These are phyloP conservation scores for Drosophila fuyamai DNA, from an alignment of 1,140 invertebrate species.

Conservation along the genomic window DNA sequence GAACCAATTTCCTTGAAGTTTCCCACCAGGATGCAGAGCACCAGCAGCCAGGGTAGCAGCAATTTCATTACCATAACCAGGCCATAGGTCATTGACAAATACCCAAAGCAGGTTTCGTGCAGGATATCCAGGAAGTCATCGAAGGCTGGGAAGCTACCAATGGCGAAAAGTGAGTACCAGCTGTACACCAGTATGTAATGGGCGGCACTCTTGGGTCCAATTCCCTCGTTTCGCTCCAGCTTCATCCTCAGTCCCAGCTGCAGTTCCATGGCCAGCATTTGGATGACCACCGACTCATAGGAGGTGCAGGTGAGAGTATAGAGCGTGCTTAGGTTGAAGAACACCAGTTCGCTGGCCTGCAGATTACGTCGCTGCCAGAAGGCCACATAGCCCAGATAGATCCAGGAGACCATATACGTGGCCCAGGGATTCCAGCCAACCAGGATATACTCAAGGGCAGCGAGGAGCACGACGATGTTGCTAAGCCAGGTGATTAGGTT, in stretches of 20 bases:
- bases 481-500: slow-evolving; percentile 10
- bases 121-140: slow-evolving; percentile 11
- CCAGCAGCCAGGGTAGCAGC: slow-evolving; percentile 34
- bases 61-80: slow-evolving; percentile 41
- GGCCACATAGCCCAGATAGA: slow-evolving; percentile 19
- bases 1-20: slow-evolving; percentile 4
- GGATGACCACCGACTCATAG: slow-evolving; percentile 50
- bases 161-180: slow-evolving; percentile 42
- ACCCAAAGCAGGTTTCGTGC: slow-evolving; percentile 33
- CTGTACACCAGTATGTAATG: slow-evolving; percentile 53
- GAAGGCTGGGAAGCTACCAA: slow-evolving; percentile 41
- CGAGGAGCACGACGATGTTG: slow-evolving; percentile 24
- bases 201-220: not conserved
- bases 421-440: slow-evolving; percentile 1
- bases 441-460: slow-evolving; percentile 12
- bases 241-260: slow-evolving; percentile 36
- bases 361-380: slow-evolving; percentile 7
- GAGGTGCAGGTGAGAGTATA: slow-evolving; percentile 54
- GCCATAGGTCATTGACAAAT: slow-evolving; percentile 2
- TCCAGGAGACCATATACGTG: slow-evolving; percentile 23
- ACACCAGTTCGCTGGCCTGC: slow-evolving; percentile 4
- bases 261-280: slow-evolving; percentile 47
- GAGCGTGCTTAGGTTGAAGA: slow-evolving; percentile 45
- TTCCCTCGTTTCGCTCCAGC: not conserved
- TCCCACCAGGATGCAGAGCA: slow-evolving; percentile 41